Base-by-base conservation (phyloP, 1,140 invertebrate genomes). In the Drosophila jambulina region DNA sequence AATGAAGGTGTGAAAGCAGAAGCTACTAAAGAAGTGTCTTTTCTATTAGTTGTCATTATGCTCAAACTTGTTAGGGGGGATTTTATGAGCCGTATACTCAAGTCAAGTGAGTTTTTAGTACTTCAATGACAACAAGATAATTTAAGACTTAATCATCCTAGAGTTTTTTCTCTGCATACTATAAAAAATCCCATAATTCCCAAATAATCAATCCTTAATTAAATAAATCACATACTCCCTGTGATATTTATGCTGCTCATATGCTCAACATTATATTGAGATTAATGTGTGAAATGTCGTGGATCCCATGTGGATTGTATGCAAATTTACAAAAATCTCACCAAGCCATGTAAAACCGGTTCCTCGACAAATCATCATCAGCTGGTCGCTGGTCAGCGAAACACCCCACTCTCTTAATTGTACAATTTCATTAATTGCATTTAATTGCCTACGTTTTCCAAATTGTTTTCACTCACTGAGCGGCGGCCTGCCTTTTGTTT, bases 401-500 rank as follows among this genome's bases (percentile, higher is more conserved):
- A 56, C 53, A 38, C 53, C 53, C 70, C 58, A 59, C 58, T 36
- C 51, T 80, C 65, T 48, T 83, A 88, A 90, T 88, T 90, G 85
- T 68, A 84, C 80, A 88, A 84, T 88, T 88, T 78, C 78, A 90
- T 88, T 90, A 88, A 88, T 88, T 88, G 80, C 74, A 61, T 71
- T 88, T 88, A 88, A 88, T 88, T 88, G 85, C 69, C 67, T 60
- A 72, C 65, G 74, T 84, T 84, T 80, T 64, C 75, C 60, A 80
- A 78, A 71, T 70, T 82, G 57, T 65, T 64, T 67, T 74, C 58
- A 42, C 74, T 77, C 53, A 23, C 53, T 36, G 21, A 38, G 51
- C 19, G 45, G 23, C 40, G 2, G 45, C 13, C 48, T 13, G 42
- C 40, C 54, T 77, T 85, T 80, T 77, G 51, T 83, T 80, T 65